Percentiles rank a stretch among this genome's conserved stretches.
Evolutionary conservation across 2,113 vertebrate species (phyloP).

Genomic region (Edolisoma coerulescens): DNA sequence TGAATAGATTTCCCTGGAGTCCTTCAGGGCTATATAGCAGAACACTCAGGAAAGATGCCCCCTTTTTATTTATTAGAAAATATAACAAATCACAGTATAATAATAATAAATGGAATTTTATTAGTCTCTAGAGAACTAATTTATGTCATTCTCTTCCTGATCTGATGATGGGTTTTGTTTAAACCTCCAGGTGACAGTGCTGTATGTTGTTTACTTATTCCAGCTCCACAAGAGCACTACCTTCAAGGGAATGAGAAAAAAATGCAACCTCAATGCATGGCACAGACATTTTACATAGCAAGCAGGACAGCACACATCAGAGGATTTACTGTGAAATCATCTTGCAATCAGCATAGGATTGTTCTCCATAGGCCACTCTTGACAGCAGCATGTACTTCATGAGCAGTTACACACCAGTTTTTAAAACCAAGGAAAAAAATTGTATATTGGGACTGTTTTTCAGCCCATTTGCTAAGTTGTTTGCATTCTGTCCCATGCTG

Average conservation of each 20-base stretch:
- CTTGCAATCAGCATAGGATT: slow-evolving; percentile 53
- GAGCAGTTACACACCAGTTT: slow-evolving; percentile 61
- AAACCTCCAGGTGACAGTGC: slow-evolving; percentile 42
- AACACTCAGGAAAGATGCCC: background rate
- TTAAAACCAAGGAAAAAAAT: slow-evolving; percentile 63
- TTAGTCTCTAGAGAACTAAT: background rate
- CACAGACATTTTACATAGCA: slow-evolving; percentile 48
- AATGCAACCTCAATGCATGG: slow-evolving; percentile 69
- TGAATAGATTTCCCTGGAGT: background rate
- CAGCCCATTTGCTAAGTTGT: slow-evolving; percentile 77
- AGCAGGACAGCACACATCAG: slow-evolving; percentile 33
- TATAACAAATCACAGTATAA: background rate
- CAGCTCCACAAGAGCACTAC: slow-evolving; percentile 59
- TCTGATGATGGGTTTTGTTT: slow-evolving; percentile 9
- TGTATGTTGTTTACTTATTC: slow-evolving; percentile 61
- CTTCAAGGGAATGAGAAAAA: slow-evolving; percentile 55
- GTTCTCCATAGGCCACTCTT: slow-evolving; percentile 50
- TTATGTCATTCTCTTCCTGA: background rate
- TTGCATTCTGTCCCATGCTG: slow-evolving; percentile 71
- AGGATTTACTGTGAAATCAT: slow-evolving; percentile 59
- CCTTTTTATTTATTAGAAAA: background rate
- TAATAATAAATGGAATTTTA: background rate
- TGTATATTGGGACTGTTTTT: slow-evolving; percentile 73
- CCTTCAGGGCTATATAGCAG: background rate
- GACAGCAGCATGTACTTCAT: slow-evolving; percentile 70